Conservation (phyloP, 2,888 invertebrate genomes). For the Prenolepis imparis region DNA sequence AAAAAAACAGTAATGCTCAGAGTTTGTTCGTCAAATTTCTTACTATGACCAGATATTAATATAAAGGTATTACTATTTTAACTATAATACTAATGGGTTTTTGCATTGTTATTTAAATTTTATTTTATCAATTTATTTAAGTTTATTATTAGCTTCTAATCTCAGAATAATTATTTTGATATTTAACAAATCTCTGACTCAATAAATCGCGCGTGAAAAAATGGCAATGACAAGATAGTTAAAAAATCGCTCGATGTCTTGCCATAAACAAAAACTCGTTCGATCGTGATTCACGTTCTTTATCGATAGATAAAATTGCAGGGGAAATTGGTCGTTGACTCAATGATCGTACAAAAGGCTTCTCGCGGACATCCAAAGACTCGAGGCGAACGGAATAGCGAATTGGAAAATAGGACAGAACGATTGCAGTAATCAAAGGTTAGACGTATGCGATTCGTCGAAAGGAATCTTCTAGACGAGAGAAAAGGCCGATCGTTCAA, state of each 20-base stretch:
- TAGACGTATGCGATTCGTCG: conserved; percentile 49
- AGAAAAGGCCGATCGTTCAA: conserved; percentile 32
- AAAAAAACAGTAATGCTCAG: background rate
- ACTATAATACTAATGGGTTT: background rate
- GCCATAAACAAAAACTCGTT: conserved; percentile 5
- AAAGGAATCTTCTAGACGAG: conserved; percentile 18
- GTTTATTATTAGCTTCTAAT: background rate
- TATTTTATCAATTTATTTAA: background rate
- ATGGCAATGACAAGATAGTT: background rate
- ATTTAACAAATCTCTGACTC: background rate
- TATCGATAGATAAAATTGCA: conserved; percentile 21
- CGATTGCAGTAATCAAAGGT: conserved; percentile 63
- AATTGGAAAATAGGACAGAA: background rate
- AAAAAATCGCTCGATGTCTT: background rate
- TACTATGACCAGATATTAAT: background rate
- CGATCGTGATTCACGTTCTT: conserved; percentile 15
- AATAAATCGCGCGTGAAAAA: background rate
- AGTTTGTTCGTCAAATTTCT: background rate
- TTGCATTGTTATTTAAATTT: background rate
- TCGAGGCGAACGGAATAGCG: conserved; percentile 30
- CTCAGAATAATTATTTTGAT: background rate
- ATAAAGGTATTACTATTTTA: background rate
- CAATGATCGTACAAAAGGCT: conserved; percentile 42
- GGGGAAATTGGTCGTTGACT: conserved; percentile 13
- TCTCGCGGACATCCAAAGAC: conserved; percentile 20